phyloP scores from a whole-genome alignment of 1,140 invertebrate genomes.

The Argopecten irradians region DNA sequence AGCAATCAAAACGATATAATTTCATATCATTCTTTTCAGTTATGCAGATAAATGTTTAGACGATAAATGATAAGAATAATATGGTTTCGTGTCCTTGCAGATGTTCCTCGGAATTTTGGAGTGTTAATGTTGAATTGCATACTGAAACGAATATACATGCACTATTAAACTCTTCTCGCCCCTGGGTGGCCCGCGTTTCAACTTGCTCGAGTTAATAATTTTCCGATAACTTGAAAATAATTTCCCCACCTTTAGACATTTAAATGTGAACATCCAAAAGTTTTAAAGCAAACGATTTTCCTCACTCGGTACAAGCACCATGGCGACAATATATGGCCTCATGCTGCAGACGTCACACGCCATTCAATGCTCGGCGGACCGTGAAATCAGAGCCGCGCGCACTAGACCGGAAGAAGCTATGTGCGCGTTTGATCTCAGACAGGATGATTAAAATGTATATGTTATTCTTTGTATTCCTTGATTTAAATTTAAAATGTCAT shows the following conservation, averaged over 20 bases:
- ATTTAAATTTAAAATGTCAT: neutral
- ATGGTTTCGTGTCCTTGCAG: too few relatives aligned
- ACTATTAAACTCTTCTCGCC: neutral
- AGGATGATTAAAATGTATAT: neutral
- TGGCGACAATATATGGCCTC: neutral
- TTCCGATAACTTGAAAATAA: constrained; percentile 2
- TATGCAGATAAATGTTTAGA: too few relatives aligned
- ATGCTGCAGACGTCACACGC: constrained; percentile 4
- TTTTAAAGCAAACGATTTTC: constrained; percentile 23
- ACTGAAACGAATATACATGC: neutral
- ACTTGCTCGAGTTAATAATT: constrained; percentile 2
- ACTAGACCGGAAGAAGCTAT: neutral
- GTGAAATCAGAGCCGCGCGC: neutral
- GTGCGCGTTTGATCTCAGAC: neutral
- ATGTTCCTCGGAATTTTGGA: neutral
- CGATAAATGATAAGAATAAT: too few relatives aligned
- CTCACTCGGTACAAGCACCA: neutral
- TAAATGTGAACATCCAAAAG: constrained; percentile 2
- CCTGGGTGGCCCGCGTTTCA: constrained; percentile 4
- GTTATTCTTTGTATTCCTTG: neutral
- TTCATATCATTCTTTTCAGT: too few relatives aligned
- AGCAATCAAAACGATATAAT: neutral
- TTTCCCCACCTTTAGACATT: neutral
- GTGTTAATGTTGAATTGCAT: neutral
- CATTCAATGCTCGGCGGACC: neutral